Evolutionary conservation across 2,888 invertebrate genomes (phyloP).

Genomic region (Melanchra persicariae): DNA sequence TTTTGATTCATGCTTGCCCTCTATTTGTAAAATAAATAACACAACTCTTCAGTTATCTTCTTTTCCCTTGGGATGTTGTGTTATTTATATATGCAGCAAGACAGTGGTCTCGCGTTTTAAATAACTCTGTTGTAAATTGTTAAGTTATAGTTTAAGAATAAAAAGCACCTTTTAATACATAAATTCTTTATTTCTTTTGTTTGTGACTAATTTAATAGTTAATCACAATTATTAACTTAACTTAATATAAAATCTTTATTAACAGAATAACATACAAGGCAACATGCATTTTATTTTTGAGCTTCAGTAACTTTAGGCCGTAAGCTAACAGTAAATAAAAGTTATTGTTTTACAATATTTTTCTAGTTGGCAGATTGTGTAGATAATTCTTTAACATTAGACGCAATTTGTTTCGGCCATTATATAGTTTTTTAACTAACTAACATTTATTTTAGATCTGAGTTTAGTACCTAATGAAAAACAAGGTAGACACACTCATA

Average conservation of each 20-base stretch:
- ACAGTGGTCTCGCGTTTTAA: neutral
- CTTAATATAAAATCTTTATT: slow-evolving; percentile 71
- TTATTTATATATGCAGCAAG: neutral
- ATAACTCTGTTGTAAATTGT: neutral
- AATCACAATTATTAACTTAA: slow-evolving; percentile 70
- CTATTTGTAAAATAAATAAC: neutral
- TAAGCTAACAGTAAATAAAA: slow-evolving; percentile 23
- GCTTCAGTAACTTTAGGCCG: slow-evolving; percentile 45
- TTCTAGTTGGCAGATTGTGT: slow-evolving; percentile 7
- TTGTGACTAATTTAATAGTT: slow-evolving; percentile 61
- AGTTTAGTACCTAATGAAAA: slow-evolving; percentile 31
- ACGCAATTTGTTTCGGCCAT: slow-evolving; percentile 48
- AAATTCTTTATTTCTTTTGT: slow-evolving; percentile 61
- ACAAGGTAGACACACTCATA: slow-evolving; percentile 13
- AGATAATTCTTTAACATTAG: slow-evolving; percentile 9
- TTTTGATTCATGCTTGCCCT: neutral
- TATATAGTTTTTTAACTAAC: slow-evolving; percentile 24
- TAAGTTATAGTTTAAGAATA: slow-evolving; percentile 40
- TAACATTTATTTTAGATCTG: slow-evolving; percentile 33
- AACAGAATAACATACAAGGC: slow-evolving; percentile 73
- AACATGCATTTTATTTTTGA: slow-evolving; percentile 64
- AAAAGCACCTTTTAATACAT: slow-evolving; percentile 50
- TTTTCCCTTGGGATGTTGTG: neutral
- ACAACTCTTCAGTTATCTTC: neutral
- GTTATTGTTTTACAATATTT: slow-evolving; percentile 29